A percentile compares a stretch with the other conserved stretches of the same genome.
Evolutionary conservation across 2,797 vertebrate species (phyloP).

Genomic region (Enoplosus armatus): DNA sequence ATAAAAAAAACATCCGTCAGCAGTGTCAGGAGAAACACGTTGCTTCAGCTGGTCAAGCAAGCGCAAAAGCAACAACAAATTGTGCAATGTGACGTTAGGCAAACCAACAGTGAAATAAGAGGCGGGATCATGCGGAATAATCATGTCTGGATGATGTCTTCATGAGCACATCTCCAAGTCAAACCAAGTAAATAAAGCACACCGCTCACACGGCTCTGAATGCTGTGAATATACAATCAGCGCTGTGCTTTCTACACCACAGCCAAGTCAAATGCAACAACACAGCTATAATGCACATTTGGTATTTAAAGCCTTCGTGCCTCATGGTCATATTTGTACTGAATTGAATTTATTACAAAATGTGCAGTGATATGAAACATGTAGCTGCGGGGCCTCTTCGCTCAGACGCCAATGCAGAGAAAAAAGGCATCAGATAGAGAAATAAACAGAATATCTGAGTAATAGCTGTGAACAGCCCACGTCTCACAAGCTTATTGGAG

Average conservation of each 20-base stretch:
- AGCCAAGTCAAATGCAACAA: constrained; percentile 61
- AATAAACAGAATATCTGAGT: constrained; percentile 81
- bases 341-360: constrained; percentile 87
- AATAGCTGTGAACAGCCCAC: constrained; percentile 64
- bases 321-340: constrained; percentile 86
- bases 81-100: constrained; percentile 45
- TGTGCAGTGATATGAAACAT: constrained; percentile 87
- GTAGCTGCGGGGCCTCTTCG: constrained; percentile 82
- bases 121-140: constrained; percentile 74
- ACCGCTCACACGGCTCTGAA: constrained; percentile 52
- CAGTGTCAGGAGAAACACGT: not conserved
- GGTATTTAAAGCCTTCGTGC: constrained; percentile 85
- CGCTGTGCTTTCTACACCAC: constrained; percentile 59
- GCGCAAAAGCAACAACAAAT: constrained; percentile 32
- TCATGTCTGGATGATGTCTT: constrained; percentile 77
- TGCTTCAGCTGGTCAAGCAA: constrained; percentile 47
- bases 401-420: constrained; percentile 74
- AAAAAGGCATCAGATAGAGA: constrained; percentile 78
- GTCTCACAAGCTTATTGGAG: constrained; percentile 68
- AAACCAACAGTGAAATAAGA: constrained; percentile 48
- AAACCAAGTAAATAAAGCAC: constrained; percentile 69
- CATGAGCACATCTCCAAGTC: constrained; percentile 61
- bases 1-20: not conserved
- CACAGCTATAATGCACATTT: constrained; percentile 81
- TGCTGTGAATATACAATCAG: constrained; percentile 69